phyloP scores from a whole-genome alignment of 2,113 vertebrate genomes.

The Perca fluviatilis region DNA sequence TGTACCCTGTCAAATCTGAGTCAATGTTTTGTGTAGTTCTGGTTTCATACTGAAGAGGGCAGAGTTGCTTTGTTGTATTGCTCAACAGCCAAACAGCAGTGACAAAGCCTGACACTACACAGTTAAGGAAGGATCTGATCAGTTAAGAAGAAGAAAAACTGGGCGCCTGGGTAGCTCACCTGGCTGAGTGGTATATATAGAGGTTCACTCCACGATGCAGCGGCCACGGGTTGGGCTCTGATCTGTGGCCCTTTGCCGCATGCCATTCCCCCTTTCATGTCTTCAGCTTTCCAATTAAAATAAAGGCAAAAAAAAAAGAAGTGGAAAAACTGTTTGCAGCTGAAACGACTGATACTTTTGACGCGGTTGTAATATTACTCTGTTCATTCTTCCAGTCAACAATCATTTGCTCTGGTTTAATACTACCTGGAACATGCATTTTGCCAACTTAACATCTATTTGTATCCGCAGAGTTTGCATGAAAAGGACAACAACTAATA shows the following conservation, averaged over 20 bases:
- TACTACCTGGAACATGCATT: neutral
- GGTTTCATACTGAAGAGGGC: constrained; percentile 65
- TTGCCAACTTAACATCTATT: neutral
- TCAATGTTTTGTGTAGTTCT: constrained; percentile 18
- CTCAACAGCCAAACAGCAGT: neutral
- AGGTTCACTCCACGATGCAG: too few relatives aligned
- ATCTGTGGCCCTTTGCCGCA: too few relatives aligned
- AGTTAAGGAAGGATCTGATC: neutral
- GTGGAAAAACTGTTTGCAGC: constrained; percentile 17
- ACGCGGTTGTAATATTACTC: neutral
- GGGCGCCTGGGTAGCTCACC: too few relatives aligned
- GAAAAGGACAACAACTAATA: constrained; percentile 1
- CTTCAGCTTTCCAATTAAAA: too few relatives aligned
- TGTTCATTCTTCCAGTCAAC: neutral
- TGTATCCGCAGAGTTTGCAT: neutral
- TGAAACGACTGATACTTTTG: neutral
- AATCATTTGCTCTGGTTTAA: neutral
- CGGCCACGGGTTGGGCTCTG: too few relatives aligned
- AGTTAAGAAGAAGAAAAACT: neutral
- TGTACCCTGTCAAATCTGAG: neutral
- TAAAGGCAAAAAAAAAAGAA: too few relatives aligned
- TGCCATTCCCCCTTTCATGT: too few relatives aligned
- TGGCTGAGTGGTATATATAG: too few relatives aligned
- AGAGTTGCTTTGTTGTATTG: constrained; percentile 59
- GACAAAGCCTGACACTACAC: neutral